Evolutionary conservation across 2,888 invertebrate species (phyloP).

Genomic region (Harpalus rubripes): DNA sequence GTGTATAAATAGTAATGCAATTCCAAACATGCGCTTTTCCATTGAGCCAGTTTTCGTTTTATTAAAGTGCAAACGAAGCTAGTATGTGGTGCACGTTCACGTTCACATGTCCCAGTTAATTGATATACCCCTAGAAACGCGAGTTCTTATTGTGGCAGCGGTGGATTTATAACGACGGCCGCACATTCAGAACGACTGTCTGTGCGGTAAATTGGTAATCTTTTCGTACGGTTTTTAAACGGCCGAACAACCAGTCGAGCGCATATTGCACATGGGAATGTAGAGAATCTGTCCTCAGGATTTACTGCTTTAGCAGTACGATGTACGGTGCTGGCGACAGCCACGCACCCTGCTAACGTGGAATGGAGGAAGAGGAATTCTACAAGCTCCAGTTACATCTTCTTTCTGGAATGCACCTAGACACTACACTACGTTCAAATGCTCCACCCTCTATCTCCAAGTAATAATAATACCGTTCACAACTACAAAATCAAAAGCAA

Average conservation of each 20-base stretch:
- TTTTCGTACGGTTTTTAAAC: conserved; percentile 65
- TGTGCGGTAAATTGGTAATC: conserved; percentile 77
- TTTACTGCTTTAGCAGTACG: conserved; percentile 72
- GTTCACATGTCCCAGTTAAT: conserved; percentile 62
- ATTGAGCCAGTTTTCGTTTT: conserved; percentile 36
- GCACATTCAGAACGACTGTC: conserved; percentile 73
- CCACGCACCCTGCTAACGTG: conserved; percentile 25
- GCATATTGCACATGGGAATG: conserved; percentile 74
- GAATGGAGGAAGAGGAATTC: conserved; percentile 1
- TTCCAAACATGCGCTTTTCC: conserved; percentile 61
- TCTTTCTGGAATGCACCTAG: conserved; percentile 39
- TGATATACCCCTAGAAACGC: conserved; percentile 56
- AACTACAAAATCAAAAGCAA: background rate
- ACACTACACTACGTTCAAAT: background rate
- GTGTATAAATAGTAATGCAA: conserved; percentile 56
- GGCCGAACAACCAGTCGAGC: conserved; percentile 62
- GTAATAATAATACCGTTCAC: background rate
- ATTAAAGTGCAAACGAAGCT: conserved; percentile 11
- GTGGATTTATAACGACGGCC: conserved; percentile 74
- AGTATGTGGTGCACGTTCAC: conserved; percentile 11
- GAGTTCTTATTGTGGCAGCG: conserved; percentile 64
- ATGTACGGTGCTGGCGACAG: background rate
- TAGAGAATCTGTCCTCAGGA: conserved; percentile 75
- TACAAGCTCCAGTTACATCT: conserved; percentile 12
- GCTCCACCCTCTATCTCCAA: background rate